Base-by-base conservation (phyloP, 2,113 vertebrate species). In the Xenopus borealis region DNA sequence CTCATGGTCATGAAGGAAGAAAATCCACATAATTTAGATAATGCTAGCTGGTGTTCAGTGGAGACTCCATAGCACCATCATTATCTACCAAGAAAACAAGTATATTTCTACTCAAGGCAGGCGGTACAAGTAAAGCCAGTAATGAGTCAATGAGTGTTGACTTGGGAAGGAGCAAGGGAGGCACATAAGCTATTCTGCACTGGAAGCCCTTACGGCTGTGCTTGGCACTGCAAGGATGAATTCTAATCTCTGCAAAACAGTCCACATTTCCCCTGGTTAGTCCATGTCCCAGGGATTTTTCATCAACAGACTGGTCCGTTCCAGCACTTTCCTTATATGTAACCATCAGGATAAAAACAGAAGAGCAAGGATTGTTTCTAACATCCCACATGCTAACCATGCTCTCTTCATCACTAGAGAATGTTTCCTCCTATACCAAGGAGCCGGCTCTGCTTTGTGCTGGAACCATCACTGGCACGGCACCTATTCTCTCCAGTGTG, bases 391-490 rank as follows among this genome's bases (percentile, higher is more conserved):
- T 3, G 6, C 46, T 83, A 78, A 20, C 13, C 18, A 66, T 69
- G 40, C 17, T 53, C 66, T 76, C 40, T 75, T 68, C 7, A 0
- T 0, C 44, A 10, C 2, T 2, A 69, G 79, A 66, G 70, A 61
- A 67, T 3, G 16, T 12, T 67, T 57, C 0, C 44, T 79, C 68
- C 89, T 90, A 99, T 79, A 98, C 96, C 62, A 99, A 88, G 3
- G 97, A 99, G 27, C 97, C 97, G 0, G 96, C 96, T 81, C 96
- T 90, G 89, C 91, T 98, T 88, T 99, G 97, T 18, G 96, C 95
- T 0, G 97, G 96, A 80, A 98, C 94, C 97, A 98, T 98, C 79
- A 99, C 96, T 0, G 97, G 96, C 23, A 98, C 93, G 0, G 95
- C 97, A 44, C 97, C 97, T 17, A 98, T 97, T 63, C 96, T 88